Conservation (phyloP, 2,797 vertebrate genomes). For the Gouania willdenowi region DNA sequence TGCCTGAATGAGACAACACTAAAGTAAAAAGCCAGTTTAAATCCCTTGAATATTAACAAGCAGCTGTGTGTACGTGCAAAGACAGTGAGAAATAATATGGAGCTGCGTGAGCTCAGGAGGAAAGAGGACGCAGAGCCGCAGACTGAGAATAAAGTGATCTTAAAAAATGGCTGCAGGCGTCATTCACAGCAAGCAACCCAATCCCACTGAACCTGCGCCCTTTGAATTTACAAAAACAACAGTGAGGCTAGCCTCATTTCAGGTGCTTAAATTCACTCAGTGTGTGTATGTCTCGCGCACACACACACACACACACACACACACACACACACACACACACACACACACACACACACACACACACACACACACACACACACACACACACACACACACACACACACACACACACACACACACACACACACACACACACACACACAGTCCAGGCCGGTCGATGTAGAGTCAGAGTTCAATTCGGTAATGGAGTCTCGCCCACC, state of each 20-base stretch:
- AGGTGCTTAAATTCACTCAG: slow-evolving; percentile 12
- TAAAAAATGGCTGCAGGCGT: slow-evolving; percentile 56
- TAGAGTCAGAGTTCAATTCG: slow-evolving; percentile 59
- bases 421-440: background rate
- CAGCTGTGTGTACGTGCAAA: slow-evolving; percentile 8
- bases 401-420: slow-evolving; percentile 4
- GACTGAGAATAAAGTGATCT: slow-evolving; percentile 50
- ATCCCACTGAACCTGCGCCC: too few relatives aligned
- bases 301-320: slow-evolving; percentile 4
- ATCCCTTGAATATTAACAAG: slow-evolving; percentile 48
- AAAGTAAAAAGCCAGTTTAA: slow-evolving; percentile 17
- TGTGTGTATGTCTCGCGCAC: background rate
- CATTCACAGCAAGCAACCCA: slow-evolving; percentile 18
- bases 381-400: slow-evolving; percentile 5
- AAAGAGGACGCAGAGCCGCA: slow-evolving; percentile 53
- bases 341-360: background rate
- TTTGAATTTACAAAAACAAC: slow-evolving; percentile 31
- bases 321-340: slow-evolving; percentile 4
- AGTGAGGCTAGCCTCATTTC: slow-evolving; percentile 47
- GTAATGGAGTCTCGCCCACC: slow-evolving; percentile 73
- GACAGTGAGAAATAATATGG: slow-evolving; percentile 19
- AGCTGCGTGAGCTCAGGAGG: slow-evolving; percentile 30
- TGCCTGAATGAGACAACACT: slow-evolving; percentile 21
- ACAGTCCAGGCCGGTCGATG: slow-evolving; percentile 54
- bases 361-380: slow-evolving; percentile 10